phyloP scores from a whole-genome alignment of 2,113 vertebrate genomes.

The Chlorodrepanis virens region DNA sequence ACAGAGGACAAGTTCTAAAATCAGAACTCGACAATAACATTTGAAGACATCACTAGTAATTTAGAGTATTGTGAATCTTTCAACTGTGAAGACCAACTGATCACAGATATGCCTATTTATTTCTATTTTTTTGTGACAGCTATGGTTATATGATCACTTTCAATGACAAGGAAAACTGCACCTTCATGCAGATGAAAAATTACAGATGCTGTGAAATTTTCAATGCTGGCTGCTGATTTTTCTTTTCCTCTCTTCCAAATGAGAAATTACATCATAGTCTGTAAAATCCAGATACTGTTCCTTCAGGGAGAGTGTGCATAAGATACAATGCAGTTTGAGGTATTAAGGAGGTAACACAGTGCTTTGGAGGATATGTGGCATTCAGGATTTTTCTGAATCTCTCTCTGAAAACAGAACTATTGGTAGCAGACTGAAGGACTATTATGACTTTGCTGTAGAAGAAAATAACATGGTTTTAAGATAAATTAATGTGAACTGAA shows the following conservation, averaged over 20 bases:
- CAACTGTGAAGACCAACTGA: not conserved
- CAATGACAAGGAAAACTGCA: not conserved
- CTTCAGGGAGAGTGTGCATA: not conserved
- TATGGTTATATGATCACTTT: not conserved
- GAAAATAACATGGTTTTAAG: not conserved
- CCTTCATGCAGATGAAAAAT: not conserved
- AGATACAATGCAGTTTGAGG: not conserved
- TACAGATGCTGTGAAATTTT: not conserved
- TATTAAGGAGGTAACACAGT: not conserved
- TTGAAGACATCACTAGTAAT: not conserved
- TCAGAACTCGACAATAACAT: not conserved
- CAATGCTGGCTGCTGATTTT: not conserved
- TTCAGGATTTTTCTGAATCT: not conserved
- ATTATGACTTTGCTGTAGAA: not conserved
- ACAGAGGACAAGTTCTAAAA: not conserved
- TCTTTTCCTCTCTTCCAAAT: not conserved
- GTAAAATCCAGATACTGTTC: not conserved
- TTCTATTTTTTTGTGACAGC: not conserved
- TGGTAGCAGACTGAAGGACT: not conserved
- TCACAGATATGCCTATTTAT: not conserved
- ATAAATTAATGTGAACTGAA: not conserved
- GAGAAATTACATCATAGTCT: not conserved
- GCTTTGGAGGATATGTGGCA: not conserved
- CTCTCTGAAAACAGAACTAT: not conserved
- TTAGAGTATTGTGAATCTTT: not conserved